Conservation (phyloP, 2,888 invertebrate species). For the Cryptocephalus moraei region DNA sequence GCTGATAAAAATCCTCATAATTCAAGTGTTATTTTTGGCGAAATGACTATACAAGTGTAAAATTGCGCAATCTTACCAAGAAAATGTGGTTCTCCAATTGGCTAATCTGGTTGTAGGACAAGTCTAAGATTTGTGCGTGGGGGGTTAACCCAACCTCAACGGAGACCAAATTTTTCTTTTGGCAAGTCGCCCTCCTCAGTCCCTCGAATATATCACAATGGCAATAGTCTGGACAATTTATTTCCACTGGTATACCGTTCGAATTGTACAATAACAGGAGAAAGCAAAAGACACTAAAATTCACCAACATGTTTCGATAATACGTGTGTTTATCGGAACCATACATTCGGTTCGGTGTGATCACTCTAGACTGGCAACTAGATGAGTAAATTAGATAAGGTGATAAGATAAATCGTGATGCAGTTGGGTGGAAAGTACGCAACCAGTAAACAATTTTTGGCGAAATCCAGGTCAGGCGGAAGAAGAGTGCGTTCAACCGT, state of each 20-base stretch:
- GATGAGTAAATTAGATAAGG: too few species aligned
- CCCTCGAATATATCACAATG: slow-evolving; percentile 44
- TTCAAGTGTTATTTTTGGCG: too few species aligned
- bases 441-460: too few species aligned
- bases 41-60: too few species aligned
- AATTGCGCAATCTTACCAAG: slow-evolving; percentile 35
- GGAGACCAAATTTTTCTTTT: slow-evolving; percentile 47
- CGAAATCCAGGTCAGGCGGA: too few species aligned
- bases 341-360: too few species aligned
- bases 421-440: too few species aligned
- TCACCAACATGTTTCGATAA: slow-evolving; percentile 3
- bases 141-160: slow-evolving; percentile 49
- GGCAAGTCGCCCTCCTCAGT: slow-evolving; percentile 43
- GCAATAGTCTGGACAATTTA: slow-evolving; percentile 44
- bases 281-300: slow-evolving; percentile 1
- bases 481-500: too few species aligned
- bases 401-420: too few species aligned
- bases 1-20: too few species aligned
- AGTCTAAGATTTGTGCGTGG: slow-evolving; percentile 47
- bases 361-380: too few species aligned
- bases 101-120: slow-evolving; percentile 52
- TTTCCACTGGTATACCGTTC: slow-evolving; percentile 13
- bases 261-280: slow-evolving; percentile 8
- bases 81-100: slow-evolving; percentile 51
- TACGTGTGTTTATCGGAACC: too few species aligned